A percentile compares a stretch with the other conserved stretches of the same genome.
Conservation (phyloP, 1,140 invertebrate genomes). For the Sarcophaga bullata region DNA sequence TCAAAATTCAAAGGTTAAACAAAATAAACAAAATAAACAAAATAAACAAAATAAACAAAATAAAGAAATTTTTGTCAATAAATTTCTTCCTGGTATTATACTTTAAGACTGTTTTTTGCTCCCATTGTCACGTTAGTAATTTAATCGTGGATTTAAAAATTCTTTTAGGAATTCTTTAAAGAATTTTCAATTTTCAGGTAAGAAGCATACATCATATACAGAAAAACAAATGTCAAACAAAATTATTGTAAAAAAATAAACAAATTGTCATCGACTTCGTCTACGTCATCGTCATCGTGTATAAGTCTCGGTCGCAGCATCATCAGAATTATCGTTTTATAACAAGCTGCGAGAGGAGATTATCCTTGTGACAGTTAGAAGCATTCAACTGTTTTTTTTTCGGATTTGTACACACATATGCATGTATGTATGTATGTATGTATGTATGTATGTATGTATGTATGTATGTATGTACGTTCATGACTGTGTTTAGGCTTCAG, state of each 20-base stretch:
- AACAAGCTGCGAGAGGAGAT: slow-evolving; percentile 29
- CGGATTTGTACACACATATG: not conserved
- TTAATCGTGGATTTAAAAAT: not conserved
- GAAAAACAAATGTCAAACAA: slow-evolving; percentile 27
- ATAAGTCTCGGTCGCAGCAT: no score
- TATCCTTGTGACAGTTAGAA: slow-evolving; percentile 18
- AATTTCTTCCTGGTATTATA: slow-evolving; percentile 14
- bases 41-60: no score
- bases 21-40: no score
- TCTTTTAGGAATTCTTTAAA: not conserved
- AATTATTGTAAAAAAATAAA: slow-evolving; percentile 33
- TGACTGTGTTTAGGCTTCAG: not conserved
- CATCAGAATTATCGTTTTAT: not conserved
- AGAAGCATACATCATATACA: not conserved
- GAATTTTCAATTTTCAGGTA: slow-evolving; percentile 25
- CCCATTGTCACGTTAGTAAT: slow-evolving; percentile 26
- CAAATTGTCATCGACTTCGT: slow-evolving; percentile 11
- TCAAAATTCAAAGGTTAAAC: no score
- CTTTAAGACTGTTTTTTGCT: slow-evolving; percentile 26
- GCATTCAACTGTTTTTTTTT: not conserved
- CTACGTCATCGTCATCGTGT: no score
- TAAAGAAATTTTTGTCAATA: not conserved
- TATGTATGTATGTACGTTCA: not conserved
- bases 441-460: not conserved
- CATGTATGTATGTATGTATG: not conserved